Base-by-base conservation (phyloP, 1,140 invertebrate species). In the Nylanderia fulva region DNA sequence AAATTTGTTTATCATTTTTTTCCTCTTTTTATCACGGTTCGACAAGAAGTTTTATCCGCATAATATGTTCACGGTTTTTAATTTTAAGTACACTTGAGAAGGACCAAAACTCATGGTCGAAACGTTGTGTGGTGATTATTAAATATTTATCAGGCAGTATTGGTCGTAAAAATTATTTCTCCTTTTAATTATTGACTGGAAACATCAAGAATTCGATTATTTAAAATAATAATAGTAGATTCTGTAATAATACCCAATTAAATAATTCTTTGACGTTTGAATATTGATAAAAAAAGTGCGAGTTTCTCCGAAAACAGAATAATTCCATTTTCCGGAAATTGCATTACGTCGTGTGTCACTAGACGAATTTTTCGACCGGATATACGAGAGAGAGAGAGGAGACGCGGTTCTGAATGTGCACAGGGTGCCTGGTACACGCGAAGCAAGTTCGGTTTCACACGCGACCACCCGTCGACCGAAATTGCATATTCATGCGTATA, bases 401-500 rank as follows among this genome's bases (percentile, higher is more conserved):
- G n/a, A 39, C 45, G 45, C 45, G 21, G 5, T 42, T 8, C 45
- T 21, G n/a, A 58, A 58, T 56, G n/a, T n/a, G 3, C n/a, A 58
- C 52, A 21, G 64, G 39, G 66, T 82, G 39, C 71, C 36, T 58
- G 33, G 27, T 82, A 72, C 77, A 72, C 66, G 29, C 48, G 48
- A 72, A 54, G 69, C 69, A 56, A 56, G 85, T 42, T 86, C 68
- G 74, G 58, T 60, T 66, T 27, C 15, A 58, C 18, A 36, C 61
- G 42, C 72, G 68, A 69, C 45, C 84, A 86, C 71, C 87, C 91
- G 89, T 89, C 90, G 91, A 89, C 74, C 36, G 63, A 88, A 90
- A 92, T 91, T 92, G 87, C 87, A 91, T 92, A 92, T 92, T 92
- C 91, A 92, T 92, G 89, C 85, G 5, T 54, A 58, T 42, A 48